A percentile compares a stretch with the other conserved stretches of the same genome.
These are phyloP conservation scores for Xyrauchen texanus DNA, from an alignment of 2,113 vertebrate species.

Conservation along the genomic window DNA sequence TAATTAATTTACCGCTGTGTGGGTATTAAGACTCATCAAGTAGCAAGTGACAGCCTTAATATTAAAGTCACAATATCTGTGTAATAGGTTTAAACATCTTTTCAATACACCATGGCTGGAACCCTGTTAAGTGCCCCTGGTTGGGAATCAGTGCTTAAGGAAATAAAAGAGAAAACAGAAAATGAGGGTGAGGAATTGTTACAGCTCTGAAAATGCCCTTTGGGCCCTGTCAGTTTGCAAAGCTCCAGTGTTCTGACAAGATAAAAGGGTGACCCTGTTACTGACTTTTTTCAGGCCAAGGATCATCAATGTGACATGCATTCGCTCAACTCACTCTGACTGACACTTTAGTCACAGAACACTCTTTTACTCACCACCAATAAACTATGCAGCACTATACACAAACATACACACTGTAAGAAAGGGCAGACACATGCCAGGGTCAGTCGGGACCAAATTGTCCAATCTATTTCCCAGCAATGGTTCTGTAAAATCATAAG, in stretches of 20 bases:
- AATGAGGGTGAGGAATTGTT: slow-evolving; percentile 41
- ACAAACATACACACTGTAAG: not conserved
- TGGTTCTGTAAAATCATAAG: slow-evolving; percentile 3
- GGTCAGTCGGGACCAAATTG: slow-evolving; percentile 8
- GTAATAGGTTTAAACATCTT: too few species aligned
- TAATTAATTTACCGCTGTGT: too few species aligned
- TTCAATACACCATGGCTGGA: too few species aligned
- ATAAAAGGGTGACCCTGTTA: slow-evolving; percentile 59
- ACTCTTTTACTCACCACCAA: slow-evolving; percentile 9
- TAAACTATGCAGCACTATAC: slow-evolving; percentile 1
- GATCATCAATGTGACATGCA: slow-evolving; percentile 74
- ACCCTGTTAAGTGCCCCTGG: too few species aligned
- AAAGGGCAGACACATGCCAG: not conserved
- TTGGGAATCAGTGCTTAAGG: too few species aligned
- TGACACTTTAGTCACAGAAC: slow-evolving; percentile 11
- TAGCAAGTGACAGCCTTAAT: too few species aligned
- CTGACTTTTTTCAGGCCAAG: slow-evolving; percentile 51
- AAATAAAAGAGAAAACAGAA: slow-evolving; percentile 22
- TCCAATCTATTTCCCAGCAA: slow-evolving; percentile 21
- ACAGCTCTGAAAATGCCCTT: not conserved
- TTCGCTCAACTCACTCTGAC: slow-evolving; percentile 51
- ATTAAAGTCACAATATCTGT: too few species aligned
- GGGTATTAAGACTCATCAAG: too few species aligned
- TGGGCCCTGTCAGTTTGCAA: slow-evolving; percentile 36
- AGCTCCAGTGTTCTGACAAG: slow-evolving; percentile 33